Evolutionary conservation across 2,113 vertebrate species (phyloP), one percentile per base, ranked within the genome.

Genomic region (Syrrhaptes paradoxus): DNA sequence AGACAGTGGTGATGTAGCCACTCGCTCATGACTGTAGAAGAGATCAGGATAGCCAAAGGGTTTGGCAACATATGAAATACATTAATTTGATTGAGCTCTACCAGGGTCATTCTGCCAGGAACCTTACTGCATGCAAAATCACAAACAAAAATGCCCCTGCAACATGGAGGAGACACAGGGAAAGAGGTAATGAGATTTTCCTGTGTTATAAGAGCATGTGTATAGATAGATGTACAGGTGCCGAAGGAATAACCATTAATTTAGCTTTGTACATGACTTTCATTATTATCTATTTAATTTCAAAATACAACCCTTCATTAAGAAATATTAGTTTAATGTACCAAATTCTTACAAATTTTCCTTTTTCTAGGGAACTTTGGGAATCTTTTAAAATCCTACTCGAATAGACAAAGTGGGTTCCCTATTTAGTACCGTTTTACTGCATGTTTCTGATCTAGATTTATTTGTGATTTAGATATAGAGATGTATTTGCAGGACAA

Each of bases 1-100:
- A 89, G 38, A n/a, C 5, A n/a, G 24, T 43, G 38, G 20, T 51
- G 8, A 6, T 59, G 17, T n/a, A 55, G 45, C 26, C 0, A 0
- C 32, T 78, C 8, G 1, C 11, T 93, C 24, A 52, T 24, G 5
- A 54, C 11, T 3, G 0, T 49, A 41, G 28, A 59, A n/a, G 20
- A 68, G 11, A 57, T 62, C 18, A 45, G 20, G 11, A 57, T 16
- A 52, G 25, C 24, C 22, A 31, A 82, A 68, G 26, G 7, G 4
- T 41, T 48, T 71, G 29, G 59, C 10, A 55, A 71, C 71, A 57
- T 43, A 52, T 7, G 11, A 67, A 63, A 89, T 63, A 7, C 3
- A 6, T 58, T 78, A 59, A 8, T 93, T 81, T 80, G 2, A 72
- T 21, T 82, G 17, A 48, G 4, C 8, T 51, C 43, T n/a, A 16